Percentiles rank a stretch among this genome's conserved stretches.
phyloP scores from a whole-genome alignment of 2,888 invertebrate genomes.

The Criorhina ranunculi region DNA sequence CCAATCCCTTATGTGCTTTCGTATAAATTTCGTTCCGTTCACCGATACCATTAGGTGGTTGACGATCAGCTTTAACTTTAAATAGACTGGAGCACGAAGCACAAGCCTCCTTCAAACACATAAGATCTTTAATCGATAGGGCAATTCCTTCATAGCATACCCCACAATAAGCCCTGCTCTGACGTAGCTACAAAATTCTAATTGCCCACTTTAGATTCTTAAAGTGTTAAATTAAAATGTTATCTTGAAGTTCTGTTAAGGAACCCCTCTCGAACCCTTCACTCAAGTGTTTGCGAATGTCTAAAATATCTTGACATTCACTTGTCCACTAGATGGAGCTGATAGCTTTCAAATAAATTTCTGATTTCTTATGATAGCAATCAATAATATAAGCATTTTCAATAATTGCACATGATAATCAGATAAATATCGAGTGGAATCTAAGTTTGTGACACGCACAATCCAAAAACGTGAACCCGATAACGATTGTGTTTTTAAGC shows the following conservation, averaged over 20 bases:
- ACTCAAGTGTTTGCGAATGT: conserved; percentile 20
- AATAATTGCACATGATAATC: conserved; percentile 5
- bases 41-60: too few species aligned
- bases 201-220: background rate
- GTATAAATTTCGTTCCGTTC: too few species aligned
- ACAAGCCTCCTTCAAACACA: too few species aligned
- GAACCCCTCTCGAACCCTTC: background rate
- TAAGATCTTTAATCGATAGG: too few species aligned
- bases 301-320: background rate
- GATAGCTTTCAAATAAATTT: background rate
- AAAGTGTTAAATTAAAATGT: conserved; percentile 1
- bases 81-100: too few species aligned
- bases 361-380: too few species aligned
- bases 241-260: background rate
- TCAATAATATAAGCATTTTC: background rate
- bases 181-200: background rate
- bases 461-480: background rate
- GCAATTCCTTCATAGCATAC: too few species aligned
- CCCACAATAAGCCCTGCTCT: too few species aligned
- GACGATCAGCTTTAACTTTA: too few species aligned
- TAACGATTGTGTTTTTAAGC: background rate
- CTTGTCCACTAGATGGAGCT: background rate
- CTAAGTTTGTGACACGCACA: background rate
- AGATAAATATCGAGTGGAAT: conserved; percentile 4
- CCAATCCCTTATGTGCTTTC: too few species aligned